phyloP scores from a whole-genome alignment of 2,797 vertebrate genomes.

The Pseudomugil gertrudae region DNA sequence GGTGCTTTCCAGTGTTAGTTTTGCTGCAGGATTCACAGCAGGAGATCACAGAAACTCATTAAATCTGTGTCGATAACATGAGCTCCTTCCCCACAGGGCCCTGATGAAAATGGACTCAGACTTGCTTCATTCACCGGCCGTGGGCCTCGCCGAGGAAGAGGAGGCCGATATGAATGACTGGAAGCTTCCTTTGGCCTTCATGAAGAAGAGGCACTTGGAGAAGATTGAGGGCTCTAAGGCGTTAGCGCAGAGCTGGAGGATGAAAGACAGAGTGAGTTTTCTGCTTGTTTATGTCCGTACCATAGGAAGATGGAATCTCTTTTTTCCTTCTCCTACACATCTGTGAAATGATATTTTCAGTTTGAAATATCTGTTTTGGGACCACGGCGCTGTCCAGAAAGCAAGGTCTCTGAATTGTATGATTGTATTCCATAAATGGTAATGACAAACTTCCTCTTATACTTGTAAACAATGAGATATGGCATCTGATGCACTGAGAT shows the following conservation, averaged over 20 bases:
- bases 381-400: not conserved
- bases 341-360: not conserved
- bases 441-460: too few species aligned
- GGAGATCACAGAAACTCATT: not conserved
- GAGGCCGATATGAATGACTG: slow-evolving; percentile 95
- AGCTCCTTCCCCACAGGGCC: slow-evolving; percentile 56
- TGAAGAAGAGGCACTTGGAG: slow-evolving; percentile 97
- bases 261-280: slow-evolving; percentile 95
- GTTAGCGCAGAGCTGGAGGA: slow-evolving; percentile 97
- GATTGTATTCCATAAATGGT: not conserved
- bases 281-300: slow-evolving; percentile 20
- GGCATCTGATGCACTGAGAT: not conserved
- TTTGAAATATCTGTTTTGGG: not conserved
- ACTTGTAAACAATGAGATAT: not conserved
- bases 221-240: slow-evolving; percentile 99
- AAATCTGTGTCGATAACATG: slow-evolving; percentile 13
- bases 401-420: not conserved
- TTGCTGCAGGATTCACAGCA: not conserved
- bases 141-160: slow-evolving; percentile 90
- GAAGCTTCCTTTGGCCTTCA: slow-evolving; percentile 95
- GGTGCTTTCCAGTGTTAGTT: not conserved
- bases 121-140: slow-evolving; percentile 87
- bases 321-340: not conserved
- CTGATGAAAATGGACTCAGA: slow-evolving; percentile 86
- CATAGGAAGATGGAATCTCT: not conserved